Base-by-base conservation (phyloP, 2,888 invertebrate genomes). In the Drosophila monieri region DNA sequence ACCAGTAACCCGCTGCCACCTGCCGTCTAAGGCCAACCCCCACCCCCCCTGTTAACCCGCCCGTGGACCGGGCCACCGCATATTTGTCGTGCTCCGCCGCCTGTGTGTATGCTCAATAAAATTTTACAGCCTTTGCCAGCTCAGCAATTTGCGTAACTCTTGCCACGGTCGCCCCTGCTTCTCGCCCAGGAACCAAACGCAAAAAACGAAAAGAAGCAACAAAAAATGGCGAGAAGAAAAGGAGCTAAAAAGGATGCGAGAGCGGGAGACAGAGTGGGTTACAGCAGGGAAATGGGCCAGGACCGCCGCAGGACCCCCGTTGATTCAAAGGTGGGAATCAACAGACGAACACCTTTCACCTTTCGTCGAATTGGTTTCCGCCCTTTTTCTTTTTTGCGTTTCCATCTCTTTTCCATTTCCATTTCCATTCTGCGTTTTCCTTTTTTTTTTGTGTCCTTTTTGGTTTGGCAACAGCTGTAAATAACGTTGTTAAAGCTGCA, bases 121-220 rank as follows among this genome's bases (percentile, higher is more conserved):
- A 84, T 88, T 86, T 86, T 84, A 84, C 72, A 76, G 70, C 87
- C 53, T 77, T 83, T 86, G 74, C 84, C 87, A 86, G 87, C 85
- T 48, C 85, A 84, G 88, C 88, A 88, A 84, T 88, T 84, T 88
- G 81, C 74, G 78, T 86, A 76, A 72, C 80, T 76, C 71, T 83
- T 65, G 49, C 64, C 70, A 37, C 62, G 67, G 67, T 66, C 67
- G 48, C 10, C 35, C 14, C 35, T 6, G 9, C 9, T 35, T 14
- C n/a, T n/a, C 35, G n/a, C 35, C 5, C n/a, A n/a, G 14, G n/a
- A n/a, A 6, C n/a, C 27, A 14, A 9, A 6, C 30, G 46, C 15
- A 4, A 41, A 18, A 41, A 15, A 41, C 15, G 15, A 18, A 15
- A 18, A 15, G 18, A 18, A 46, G 46, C 2, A 9, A 39, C 10